Evolutionary conservation across 2,797 vertebrate species (phyloP), one percentile per base, ranked within the genome.

Genomic region (Fistularia commersonii): DNA sequence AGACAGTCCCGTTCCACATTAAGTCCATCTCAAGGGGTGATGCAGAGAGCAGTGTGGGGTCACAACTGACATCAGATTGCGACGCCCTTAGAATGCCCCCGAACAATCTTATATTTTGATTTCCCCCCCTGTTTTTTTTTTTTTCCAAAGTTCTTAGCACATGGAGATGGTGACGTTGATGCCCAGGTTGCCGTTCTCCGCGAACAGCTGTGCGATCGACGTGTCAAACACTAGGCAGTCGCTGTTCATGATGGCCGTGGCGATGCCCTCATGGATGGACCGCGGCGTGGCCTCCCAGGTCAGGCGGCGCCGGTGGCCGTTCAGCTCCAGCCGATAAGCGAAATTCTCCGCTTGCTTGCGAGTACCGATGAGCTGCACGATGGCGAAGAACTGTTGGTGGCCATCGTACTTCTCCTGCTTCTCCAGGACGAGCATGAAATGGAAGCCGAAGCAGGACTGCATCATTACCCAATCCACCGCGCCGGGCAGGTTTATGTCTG

Each of bases 391-490:
- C 81, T 95, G 95, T 88, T 95, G 94, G 86, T 96, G 94, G 55
- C 93, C 95, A 51, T 95, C 93, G 0, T 95, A 97, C 45, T 96
- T 97, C 71, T 96, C 94, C 87, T 95, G 94, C 83, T 96, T 97
- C 90, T 97, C 94, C 88, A 95, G 83, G 11, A 97, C 94, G 73
- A 95, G 82, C 93, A 96, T 95, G 87, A 98, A 98, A 83, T 98
- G 95, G 87, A 97, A 96, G 72, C 95, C 95, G 61, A 98, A 98
- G 77, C 96, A 98, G 23, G 95, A 97, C 90, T 98, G 96, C 96
- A 98, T 98, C 96, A 98, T 98, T 15, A 98, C 95, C 96, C 96
- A 98, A 93, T 98, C 96, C 72, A 98, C 95, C 0, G 95, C 96
- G 8, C 96, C 96, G 1, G 94, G 96, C 66, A 98, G 92, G 76